Conservation (phyloP, 2,888 invertebrate genomes). For the Drosophila mayaguana region DNA sequence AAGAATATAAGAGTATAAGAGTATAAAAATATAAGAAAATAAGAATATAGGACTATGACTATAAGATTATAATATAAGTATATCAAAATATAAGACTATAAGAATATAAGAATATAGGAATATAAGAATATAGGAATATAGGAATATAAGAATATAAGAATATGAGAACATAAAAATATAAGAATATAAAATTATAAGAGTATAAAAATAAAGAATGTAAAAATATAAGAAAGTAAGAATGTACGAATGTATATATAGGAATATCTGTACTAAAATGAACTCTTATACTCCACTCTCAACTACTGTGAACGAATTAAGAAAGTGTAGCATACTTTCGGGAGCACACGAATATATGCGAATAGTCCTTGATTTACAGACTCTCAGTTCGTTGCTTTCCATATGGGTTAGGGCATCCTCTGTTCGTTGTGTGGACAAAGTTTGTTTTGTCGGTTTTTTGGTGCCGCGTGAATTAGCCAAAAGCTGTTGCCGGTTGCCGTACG, state of each 20-base stretch:
- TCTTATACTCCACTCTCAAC: neutral
- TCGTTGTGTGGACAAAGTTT: slow-evolving; percentile 1
- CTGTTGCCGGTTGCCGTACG: slow-evolving; percentile 55
- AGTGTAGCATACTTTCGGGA: neutral
- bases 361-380: neutral
- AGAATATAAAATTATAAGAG: neutral
- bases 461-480: slow-evolving; percentile 77
- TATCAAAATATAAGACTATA: neutral
- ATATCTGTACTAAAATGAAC: no score
- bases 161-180: neutral
- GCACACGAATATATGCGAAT: no score
- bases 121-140: neutral
- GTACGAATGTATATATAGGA: neutral
- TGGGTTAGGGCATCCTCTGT: neutral
- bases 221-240: neutral
- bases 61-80: neutral
- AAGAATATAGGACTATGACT: neutral
- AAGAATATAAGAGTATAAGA: neutral
- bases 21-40: neutral
- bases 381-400: neutral
- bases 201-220: neutral
- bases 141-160: neutral
- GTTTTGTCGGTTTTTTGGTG: slow-evolving; percentile 47
- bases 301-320: neutral
- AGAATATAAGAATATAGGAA: neutral